These are phyloP conservation scores for Toxonevra muliebris DNA, from an alignment of 2,888 invertebrate species.

Conservation along the genomic window DNA sequence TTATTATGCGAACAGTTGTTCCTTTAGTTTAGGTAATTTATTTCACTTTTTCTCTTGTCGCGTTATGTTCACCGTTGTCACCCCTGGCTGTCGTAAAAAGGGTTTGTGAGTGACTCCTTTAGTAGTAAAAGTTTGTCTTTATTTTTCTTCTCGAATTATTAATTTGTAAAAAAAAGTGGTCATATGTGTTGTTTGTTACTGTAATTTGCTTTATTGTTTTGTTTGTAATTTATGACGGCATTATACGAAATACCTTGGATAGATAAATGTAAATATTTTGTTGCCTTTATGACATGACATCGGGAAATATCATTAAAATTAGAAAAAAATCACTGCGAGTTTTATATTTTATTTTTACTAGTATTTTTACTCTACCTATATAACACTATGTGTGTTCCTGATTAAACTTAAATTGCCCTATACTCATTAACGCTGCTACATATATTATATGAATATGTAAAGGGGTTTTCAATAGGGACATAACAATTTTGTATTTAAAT, in stretches of 20 bases:
- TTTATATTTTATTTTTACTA: too few relatives aligned
- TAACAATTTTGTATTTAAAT: too few relatives aligned
- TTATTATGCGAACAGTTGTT: slow-evolving; percentile 62
- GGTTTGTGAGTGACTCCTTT: slow-evolving; percentile 27
- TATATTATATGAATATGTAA: too few relatives aligned
- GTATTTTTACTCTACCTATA: too few relatives aligned
- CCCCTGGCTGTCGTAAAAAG: slow-evolving; percentile 32
- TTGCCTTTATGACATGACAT: too few relatives aligned
- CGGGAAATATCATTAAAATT: too few relatives aligned
- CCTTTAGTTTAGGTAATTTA: slow-evolving; percentile 63
- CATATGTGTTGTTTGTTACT: slow-evolving; percentile 52
- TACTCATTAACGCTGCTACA: too few relatives aligned
- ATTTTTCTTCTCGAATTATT: slow-evolving; percentile 26
- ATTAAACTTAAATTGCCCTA: too few relatives aligned
- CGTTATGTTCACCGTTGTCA: slow-evolving; percentile 27
- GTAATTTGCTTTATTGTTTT: slow-evolving; percentile 54
- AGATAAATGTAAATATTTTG: too few relatives aligned
- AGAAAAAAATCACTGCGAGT: too few relatives aligned
- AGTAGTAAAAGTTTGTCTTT: slow-evolving; percentile 23
- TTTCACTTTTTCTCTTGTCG: slow-evolving; percentile 46
- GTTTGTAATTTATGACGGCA: background rate
- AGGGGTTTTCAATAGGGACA: too few relatives aligned
- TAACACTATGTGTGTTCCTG: too few relatives aligned
- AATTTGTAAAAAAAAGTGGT: slow-evolving; percentile 44
- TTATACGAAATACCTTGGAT: background rate